These are phyloP conservation scores for Dynastes maya DNA, from an alignment of 2,888 invertebrate species.

Conservation along the genomic window DNA sequence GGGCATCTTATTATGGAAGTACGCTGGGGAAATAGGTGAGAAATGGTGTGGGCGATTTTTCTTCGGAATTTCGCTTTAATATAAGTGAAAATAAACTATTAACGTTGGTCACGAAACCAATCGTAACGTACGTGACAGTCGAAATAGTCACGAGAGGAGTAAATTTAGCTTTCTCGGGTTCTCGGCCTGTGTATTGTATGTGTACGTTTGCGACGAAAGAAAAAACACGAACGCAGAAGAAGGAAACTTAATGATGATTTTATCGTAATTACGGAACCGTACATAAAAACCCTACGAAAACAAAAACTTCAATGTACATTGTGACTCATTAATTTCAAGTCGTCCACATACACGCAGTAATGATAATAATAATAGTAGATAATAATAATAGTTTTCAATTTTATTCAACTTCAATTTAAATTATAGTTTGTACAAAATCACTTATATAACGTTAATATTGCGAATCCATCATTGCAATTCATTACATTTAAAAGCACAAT, in stretches of 20 bases:
- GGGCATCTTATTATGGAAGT: constrained; percentile 1
- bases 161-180: constrained; percentile 5
- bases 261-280: neutral
- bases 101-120: constrained; percentile 39
- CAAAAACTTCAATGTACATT: neutral
- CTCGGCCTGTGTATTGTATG: neutral
- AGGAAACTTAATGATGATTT: neutral
- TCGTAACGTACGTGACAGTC: constrained; percentile 15
- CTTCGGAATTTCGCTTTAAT: constrained; percentile 31
- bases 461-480: too few relatives aligned
- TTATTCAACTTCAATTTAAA: too few relatives aligned
- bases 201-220: neutral
- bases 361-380: neutral
- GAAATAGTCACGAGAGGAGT: constrained; percentile 24
- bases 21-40: constrained; percentile 14
- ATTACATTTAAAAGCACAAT: too few relatives aligned
- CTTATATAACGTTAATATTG: too few relatives aligned
- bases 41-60: constrained; percentile 33
- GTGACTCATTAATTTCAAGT: neutral
- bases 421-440: too few relatives aligned
- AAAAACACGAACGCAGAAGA: constrained; percentile 1
- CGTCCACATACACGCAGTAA: neutral
- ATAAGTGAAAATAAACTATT: constrained; percentile 45
- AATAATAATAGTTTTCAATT: too few relatives aligned
- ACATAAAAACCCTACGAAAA: neutral